A percentile compares a stretch with the other conserved stretches of the same genome.
These are phyloP conservation scores for Damaliscus lunatus DNA, from an alignment of 2,113 vertebrate genomes.

Conservation along the genomic window DNA sequence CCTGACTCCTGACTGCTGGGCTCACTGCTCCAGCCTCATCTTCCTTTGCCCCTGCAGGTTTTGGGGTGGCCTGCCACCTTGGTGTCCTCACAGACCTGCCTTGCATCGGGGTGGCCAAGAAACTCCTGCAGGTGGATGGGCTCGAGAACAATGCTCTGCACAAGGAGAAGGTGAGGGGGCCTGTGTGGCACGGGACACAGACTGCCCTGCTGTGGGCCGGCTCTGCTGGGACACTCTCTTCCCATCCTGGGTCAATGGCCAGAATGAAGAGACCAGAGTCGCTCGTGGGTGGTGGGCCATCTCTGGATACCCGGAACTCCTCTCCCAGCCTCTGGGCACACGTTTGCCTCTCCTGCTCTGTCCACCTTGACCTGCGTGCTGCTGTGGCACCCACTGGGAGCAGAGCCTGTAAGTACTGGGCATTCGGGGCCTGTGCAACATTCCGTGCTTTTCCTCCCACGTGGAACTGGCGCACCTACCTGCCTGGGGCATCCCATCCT, in stretches of 20 bases:
- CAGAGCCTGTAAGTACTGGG: neutral
- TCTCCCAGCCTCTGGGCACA: too few relatives aligned
- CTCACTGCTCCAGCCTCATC: neutral
- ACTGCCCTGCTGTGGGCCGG: neutral
- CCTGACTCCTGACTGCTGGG: neutral
- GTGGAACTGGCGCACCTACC: neutral
- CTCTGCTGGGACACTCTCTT: neutral
- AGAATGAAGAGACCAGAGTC: neutral
- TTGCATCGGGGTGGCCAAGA: constrained; percentile 95
- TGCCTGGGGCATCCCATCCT: neutral
- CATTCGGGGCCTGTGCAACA: accelerated
- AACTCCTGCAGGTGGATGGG: constrained; percentile 93
- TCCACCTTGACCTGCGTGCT: neutral
- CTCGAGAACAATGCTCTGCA: constrained; percentile 85
- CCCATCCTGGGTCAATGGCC: neutral
- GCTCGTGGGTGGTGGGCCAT: neutral
- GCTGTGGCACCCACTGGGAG: accelerated
- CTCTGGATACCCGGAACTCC: neutral
- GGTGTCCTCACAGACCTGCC: constrained; percentile 90
- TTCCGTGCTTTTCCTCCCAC: neutral
- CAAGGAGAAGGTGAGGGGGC: constrained; percentile 85
- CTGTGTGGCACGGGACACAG: neutral
- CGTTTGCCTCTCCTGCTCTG: accelerated
- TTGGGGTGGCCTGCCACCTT: constrained; percentile 94
- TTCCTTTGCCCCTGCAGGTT: constrained; percentile 80